These are phyloP conservation scores for Scytalopus superciliaris DNA, from an alignment of 2,113 vertebrate species.

Conservation along the genomic window DNA sequence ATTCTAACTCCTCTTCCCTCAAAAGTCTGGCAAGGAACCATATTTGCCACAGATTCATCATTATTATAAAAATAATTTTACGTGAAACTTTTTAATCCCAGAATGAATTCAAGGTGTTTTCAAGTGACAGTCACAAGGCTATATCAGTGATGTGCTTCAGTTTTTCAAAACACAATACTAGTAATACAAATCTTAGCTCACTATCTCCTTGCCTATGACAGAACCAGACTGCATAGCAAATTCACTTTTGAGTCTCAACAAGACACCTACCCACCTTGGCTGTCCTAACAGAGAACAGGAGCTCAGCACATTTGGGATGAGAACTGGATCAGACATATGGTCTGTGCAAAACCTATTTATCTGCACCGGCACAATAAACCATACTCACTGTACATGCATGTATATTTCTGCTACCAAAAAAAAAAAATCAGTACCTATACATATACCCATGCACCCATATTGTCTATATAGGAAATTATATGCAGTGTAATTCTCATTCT, in stretches of 20 bases:
- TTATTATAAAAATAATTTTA: neutral
- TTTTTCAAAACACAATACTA: neutral
- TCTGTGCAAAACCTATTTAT: neutral
- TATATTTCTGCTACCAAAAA: neutral
- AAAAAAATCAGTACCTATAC: neutral
- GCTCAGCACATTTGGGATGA: neutral
- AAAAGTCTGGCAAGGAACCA: neutral
- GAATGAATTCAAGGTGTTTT: neutral
- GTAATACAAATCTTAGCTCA: neutral
- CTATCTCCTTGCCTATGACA: rapidly evolving
- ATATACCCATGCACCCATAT: neutral
- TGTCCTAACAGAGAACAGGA: neutral
- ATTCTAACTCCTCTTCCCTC: neutral
- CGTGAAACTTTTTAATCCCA: neutral
- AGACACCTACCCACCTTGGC: neutral
- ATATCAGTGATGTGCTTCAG: neutral
- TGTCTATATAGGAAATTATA: neutral
- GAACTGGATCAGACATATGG: neutral
- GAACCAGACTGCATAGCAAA: neutral
- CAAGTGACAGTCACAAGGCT: neutral
- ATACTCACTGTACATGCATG: neutral
- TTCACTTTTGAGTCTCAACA: neutral
- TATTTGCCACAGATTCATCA: neutral
- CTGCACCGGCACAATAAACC: neutral
- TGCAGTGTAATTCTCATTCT: neutral